phyloP scores from a whole-genome alignment of 1,140 invertebrate species.

The Drosophila cardini region DNA sequence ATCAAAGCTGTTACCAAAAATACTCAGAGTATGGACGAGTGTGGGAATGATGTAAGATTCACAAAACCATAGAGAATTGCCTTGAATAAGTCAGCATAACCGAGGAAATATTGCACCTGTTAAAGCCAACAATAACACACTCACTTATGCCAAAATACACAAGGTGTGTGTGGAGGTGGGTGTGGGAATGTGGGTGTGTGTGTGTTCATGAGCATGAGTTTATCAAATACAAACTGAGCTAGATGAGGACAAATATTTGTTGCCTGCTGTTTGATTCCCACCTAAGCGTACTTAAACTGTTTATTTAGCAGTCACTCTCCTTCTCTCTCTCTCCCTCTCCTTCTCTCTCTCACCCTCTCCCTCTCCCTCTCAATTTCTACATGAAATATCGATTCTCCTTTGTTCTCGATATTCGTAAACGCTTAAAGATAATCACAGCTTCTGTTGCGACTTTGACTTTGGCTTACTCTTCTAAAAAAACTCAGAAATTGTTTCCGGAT shows the following conservation, averaged over 20 bases:
- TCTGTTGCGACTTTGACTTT: too few species aligned
- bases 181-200: neutral
- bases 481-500: too few species aligned
- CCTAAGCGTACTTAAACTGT: neutral
- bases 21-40: neutral
- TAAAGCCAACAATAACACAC: neutral
- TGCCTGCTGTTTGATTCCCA: constrained; percentile 1
- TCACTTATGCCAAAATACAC: neutral
- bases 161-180: neutral
- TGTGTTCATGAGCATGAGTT: constrained; percentile 2
- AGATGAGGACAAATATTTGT: constrained; percentile 12
- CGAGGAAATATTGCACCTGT: constrained; percentile 5
- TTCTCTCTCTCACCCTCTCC: neutral
- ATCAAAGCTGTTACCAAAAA: constrained; percentile 19
- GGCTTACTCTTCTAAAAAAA: too few species aligned
- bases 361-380: neutral
- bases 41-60: constrained; percentile 6
- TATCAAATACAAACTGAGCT: constrained; percentile 23
- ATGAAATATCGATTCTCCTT: constrained; percentile 1
- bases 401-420: constrained; percentile 6
- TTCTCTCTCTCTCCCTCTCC: neutral
- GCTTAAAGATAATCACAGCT: neutral
- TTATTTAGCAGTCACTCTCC: neutral
- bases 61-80: constrained; percentile 1
- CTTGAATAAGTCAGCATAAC: constrained; percentile 16